Conservation (phyloP, 2,113 vertebrate species). For the Mungos mungo region DNA sequence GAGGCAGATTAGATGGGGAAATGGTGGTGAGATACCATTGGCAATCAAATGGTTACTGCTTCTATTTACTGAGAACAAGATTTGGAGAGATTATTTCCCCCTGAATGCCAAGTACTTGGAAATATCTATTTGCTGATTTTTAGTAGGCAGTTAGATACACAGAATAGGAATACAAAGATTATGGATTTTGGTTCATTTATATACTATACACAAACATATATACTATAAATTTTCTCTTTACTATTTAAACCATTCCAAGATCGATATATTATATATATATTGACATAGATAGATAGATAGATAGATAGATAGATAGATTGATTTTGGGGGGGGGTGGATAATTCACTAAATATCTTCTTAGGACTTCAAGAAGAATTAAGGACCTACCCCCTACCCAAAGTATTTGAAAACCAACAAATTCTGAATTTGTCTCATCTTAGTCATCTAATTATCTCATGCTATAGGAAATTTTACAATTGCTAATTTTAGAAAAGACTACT, state of each 20-base stretch:
- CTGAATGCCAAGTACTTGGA: background rate
- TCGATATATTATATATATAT: background rate
- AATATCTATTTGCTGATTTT: background rate
- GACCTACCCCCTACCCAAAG: background rate
- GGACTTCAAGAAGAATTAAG: conserved; percentile 15
- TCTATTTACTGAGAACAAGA: conserved; percentile 8
- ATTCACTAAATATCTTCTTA: conserved; percentile 38
- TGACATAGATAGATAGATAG: background rate
- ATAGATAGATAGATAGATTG: background rate
- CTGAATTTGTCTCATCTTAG: conserved; percentile 33
- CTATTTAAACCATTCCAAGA: conserved; percentile 19
- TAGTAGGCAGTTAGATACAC: background rate
- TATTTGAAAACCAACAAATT: conserved; percentile 63
- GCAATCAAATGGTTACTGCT: background rate
- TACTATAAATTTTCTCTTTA: background rate
- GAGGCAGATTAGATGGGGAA: background rate
- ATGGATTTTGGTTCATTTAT: background rate
- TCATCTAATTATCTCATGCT: conserved; percentile 49
- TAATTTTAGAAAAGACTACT: conserved; percentile 21
- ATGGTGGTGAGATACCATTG: background rate
- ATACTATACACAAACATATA: background rate
- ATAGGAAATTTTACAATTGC: conserved; percentile 44
- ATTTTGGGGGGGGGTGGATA: background rate
- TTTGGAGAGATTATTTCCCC: background rate
- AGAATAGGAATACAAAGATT: conserved; percentile 35